phyloP scores from a whole-genome alignment of 2,113 vertebrate genomes.

The Sinocyclocheilus maitianheensis region DNA sequence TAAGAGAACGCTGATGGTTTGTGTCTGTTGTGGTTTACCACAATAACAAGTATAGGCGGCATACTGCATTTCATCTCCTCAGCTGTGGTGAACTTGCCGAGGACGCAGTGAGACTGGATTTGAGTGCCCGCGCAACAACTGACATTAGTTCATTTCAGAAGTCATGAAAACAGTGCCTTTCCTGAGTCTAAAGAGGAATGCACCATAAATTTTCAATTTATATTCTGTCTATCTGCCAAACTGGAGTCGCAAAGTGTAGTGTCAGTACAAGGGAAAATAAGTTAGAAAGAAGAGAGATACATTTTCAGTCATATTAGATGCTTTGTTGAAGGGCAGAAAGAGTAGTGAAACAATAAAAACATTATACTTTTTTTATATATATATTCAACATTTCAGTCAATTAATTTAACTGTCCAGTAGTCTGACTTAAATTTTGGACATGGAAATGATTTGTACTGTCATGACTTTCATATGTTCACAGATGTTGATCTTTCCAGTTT shows the following conservation, averaged over 20 bases:
- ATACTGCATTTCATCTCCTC: constrained; percentile 55
- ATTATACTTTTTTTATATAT: neutral
- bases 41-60: constrained; percentile 26
- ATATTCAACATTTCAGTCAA: no score
- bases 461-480: no score
- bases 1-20: constrained; percentile 58
- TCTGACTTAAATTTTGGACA: no score
- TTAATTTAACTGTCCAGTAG: no score
- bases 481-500: neutral
- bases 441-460: no score
- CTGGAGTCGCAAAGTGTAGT: constrained; percentile 48
- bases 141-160: constrained; percentile 44
- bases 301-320: neutral
- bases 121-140: constrained; percentile 44
- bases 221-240: constrained; percentile 73
- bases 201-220: constrained; percentile 75
- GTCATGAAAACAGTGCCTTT: constrained; percentile 60
- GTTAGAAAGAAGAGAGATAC: neutral
- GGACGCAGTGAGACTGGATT: constrained; percentile 18
- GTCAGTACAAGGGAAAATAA: constrained; percentile 12
- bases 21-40: constrained; percentile 31
- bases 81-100: neutral
- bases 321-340: neutral
- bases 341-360: neutral
- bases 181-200: constrained; percentile 63